Evolutionary conservation across 1,140 invertebrate species (phyloP).

Genomic region (Solenopsis invicta): DNA sequence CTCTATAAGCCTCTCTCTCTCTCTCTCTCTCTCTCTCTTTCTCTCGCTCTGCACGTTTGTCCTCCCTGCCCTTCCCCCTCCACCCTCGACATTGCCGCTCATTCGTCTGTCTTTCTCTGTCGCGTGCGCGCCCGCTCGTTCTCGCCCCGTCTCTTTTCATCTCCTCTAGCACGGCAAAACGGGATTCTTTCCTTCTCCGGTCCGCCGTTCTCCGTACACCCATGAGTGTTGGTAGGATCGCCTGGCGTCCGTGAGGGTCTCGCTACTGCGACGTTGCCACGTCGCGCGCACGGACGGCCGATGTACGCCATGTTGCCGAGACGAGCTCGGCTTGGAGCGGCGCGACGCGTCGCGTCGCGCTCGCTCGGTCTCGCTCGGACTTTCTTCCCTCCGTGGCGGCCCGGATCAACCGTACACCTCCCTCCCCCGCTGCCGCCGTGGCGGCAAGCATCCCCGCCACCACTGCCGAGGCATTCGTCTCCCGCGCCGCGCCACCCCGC

Average conservation of each 20-base stretch:
- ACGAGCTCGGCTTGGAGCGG: conserved; percentile 42
- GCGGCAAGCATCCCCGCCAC: conserved; percentile 61
- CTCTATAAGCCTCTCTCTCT: conserved; percentile 1
- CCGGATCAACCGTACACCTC: conserved; percentile 77
- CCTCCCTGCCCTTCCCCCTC: conserved; percentile 20
- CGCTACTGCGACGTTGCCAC: conserved; percentile 75
- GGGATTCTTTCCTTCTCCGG: conserved; percentile 86
- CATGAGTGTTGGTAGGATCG: conserved; percentile 81
- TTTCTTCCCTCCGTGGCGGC: conserved; percentile 61
- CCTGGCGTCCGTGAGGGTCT: conserved; percentile 81
- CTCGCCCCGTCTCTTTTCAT: conserved; percentile 59
- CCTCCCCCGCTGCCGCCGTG: conserved; percentile 60
- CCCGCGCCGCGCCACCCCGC: conserved; percentile 63
- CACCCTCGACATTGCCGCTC: conserved; percentile 27
- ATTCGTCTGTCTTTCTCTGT: conserved; percentile 6
- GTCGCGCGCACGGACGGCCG: conserved; percentile 31
- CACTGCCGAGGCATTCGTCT: conserved; percentile 13
- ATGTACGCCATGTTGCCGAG: conserved; percentile 34
- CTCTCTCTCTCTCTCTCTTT: neutral
- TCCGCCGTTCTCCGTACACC: conserved; percentile 81
- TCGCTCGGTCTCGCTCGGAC: conserved; percentile 55
- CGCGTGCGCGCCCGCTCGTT: neutral
- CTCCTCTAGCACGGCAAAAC: conserved; percentile 80
- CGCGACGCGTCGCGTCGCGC: conserved; percentile 23
- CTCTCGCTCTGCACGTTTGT: conserved; percentile 8